Base-by-base conservation (phyloP, 2,113 vertebrate species). In the Cyphomyrus plagiostoma region DNA sequence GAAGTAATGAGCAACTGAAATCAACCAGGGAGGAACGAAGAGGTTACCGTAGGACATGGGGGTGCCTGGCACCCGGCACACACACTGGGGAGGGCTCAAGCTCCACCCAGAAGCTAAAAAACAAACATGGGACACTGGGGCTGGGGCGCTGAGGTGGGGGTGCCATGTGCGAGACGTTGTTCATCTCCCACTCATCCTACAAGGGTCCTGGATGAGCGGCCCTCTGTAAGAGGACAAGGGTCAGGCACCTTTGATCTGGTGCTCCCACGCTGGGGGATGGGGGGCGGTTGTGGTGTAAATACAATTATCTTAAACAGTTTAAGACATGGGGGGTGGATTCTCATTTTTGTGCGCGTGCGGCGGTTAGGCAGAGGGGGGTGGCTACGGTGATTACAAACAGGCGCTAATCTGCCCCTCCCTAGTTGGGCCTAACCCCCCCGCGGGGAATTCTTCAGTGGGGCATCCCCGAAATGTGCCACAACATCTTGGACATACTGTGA, bases 261-360 rank as follows among this genome's bases (percentile, higher is more conserved):
- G 91, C 62, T 92, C 94, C 94, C 94, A 94, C 56, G 2, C 83
- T 89, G 91, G 92, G 94, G 94, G 94, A 84, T 84, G 82, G 82
- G 82, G 19, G 82, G 19, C 26, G 19, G 4, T 4, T 94, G 95
- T 92, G 93, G 95, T 93, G 83, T 92, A 62, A 93, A 94, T 95
- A 92, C 91, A 92, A 95, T 95, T 94, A 95, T 94, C 94, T 95
- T 95, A 95, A 96, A 94, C 94, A 95, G 94, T 95, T 94, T 93
- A 93, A 94, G 93, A 93, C 94, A 93, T 93, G 93, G 50, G 74
- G 26, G 88, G 84, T 89, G 88, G 74, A 19, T 19, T 80, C 82
- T 85, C 82, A 85, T 46, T 49, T 11, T 85, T 86, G 21, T 46
- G 62, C 50, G 88, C 89, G 88, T 21, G 35, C 50, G 85, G 74